Percentiles rank a stretch among this genome's conserved stretches.
These are phyloP conservation scores for Cladopsammia gracilis DNA, from an alignment of 64 coral and sea anemone species.

Conservation along the genomic window DNA sequence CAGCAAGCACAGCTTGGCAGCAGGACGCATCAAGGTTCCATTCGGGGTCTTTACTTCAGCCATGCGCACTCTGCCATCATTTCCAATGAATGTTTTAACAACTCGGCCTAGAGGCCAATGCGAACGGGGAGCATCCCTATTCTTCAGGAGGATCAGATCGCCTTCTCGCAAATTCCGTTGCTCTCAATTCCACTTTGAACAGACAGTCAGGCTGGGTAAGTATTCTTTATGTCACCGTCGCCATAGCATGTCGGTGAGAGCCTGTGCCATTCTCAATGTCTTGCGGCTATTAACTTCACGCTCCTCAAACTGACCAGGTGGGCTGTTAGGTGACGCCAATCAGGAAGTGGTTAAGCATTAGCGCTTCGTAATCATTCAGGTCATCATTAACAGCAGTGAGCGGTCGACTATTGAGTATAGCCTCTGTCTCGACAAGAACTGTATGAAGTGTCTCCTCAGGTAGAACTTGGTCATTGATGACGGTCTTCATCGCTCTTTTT, in stretches of 20 bases:
- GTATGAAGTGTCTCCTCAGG: conserved; percentile 18
- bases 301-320: conserved; percentile 26
- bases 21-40: conserved; percentile 19
- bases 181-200: conserved; percentile 59
- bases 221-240: too few species aligned
- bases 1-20: conserved; percentile 10
- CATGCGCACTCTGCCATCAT: not conserved
- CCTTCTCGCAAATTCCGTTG: conserved; percentile 20
- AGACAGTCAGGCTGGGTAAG: not conserved
- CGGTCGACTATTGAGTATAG: conserved; percentile 26
- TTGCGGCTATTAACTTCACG: conserved; percentile 7
- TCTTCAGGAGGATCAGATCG: not conserved
- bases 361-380: conserved; percentile 4
- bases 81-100: not conserved
- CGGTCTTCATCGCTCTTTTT: conserved; percentile 3
- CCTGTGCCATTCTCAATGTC: conserved; percentile 11
- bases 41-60: conserved; percentile 11
- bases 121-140: not conserved
- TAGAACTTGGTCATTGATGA: conserved; percentile 6
- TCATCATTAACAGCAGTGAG: conserved; percentile 30
- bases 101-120: conserved; percentile 35
- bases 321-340: conserved; percentile 47
- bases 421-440: conserved; percentile 40
- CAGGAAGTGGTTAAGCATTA: conserved; percentile 27
- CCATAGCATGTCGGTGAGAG: conserved; percentile 45